These are phyloP conservation scores for Aix galericulata DNA, from an alignment of 2,113 vertebrate species.

Conservation along the genomic window DNA sequence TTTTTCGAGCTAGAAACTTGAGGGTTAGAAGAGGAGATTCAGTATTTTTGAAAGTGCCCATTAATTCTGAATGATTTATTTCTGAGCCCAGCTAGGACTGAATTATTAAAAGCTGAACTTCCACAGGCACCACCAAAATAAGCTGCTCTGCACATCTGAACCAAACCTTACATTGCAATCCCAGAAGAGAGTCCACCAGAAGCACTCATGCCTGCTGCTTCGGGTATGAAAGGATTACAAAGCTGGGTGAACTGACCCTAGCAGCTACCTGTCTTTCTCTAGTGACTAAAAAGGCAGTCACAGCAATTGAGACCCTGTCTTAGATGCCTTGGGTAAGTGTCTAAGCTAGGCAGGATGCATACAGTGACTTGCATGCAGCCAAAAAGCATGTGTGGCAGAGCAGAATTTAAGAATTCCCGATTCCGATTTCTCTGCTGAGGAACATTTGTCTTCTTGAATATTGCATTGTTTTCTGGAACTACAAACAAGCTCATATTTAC, in stretches of 20 bases:
- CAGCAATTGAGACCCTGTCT: background rate
- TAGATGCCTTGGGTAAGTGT: background rate
- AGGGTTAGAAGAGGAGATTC: background rate
- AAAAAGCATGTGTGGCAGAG: background rate
- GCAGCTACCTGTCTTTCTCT: background rate
- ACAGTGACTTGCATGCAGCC: background rate
- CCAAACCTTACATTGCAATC: background rate
- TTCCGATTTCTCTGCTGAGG: background rate
- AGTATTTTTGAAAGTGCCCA: background rate
- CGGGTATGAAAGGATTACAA: background rate
- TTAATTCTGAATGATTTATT: background rate
- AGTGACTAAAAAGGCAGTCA: background rate
- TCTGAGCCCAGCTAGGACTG: background rate
- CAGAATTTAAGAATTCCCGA: background rate
- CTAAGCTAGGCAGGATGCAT: background rate
- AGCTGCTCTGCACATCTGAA: background rate
- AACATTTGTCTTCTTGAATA: background rate
- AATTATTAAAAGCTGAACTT: background rate
- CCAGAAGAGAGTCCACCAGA: background rate
- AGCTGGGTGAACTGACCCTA: background rate
- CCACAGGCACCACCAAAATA: background rate
- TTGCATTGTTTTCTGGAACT: background rate
- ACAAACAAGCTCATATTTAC: background rate
- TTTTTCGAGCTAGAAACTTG: background rate
- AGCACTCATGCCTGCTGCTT: background rate